Conservation (phyloP, 2,113 vertebrate species). For the Melanostigma gelatinosum region DNA sequence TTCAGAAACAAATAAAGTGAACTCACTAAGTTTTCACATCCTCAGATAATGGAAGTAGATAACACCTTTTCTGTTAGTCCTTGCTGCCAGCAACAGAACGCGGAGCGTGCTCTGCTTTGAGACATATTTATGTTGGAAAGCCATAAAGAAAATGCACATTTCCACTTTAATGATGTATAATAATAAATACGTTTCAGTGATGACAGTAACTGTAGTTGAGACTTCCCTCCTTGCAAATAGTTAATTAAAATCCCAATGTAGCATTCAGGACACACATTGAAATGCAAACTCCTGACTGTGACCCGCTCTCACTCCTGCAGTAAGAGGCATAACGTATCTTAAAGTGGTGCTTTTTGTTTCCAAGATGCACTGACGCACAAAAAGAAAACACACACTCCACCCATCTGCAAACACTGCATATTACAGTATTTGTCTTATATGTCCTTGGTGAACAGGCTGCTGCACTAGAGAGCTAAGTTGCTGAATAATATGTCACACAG, state of each 20-base stretch:
- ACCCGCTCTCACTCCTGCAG: neutral
- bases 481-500: conserved; percentile 18
- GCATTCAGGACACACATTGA: neutral
- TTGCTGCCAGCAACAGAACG: neutral
- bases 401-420: neutral
- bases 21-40: neutral
- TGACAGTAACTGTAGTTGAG: neutral
- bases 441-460: conserved; percentile 22
- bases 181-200: neutral
- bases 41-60: neutral
- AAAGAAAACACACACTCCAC: neutral
- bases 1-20: neutral
- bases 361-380: neutral
- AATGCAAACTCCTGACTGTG: neutral
- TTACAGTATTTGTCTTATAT: neutral
- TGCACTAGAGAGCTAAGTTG: conserved; percentile 9
- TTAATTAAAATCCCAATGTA: neutral
- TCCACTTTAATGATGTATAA: neutral
- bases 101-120: neutral
- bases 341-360: neutral
- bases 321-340: neutral
- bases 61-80: neutral
- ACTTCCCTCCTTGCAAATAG: neutral
- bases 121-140: too few relatives aligned
- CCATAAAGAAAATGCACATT: neutral